A percentile compares a stretch with the other conserved stretches of the same genome.
Conservation (phyloP, 2,797 vertebrate genomes). For the Avahi laniger region DNA sequence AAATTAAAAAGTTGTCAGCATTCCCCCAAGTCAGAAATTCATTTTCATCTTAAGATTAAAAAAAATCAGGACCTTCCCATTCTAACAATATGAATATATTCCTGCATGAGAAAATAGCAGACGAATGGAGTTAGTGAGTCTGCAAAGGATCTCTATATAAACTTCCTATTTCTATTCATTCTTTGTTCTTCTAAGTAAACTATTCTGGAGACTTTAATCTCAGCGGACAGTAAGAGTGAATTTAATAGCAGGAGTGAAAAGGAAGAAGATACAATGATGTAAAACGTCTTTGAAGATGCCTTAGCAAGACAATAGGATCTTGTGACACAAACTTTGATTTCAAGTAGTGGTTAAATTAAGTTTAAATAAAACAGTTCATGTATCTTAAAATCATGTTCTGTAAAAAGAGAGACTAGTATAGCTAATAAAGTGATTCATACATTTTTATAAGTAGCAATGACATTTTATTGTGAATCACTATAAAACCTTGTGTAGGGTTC, state of each 20-base stretch:
- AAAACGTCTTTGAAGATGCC: slow-evolving; percentile 47
- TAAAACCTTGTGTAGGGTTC: neutral
- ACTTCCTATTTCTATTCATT: slow-evolving; percentile 42
- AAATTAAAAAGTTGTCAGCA: slow-evolving; percentile 62
- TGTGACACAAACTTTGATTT: slow-evolving; percentile 52
- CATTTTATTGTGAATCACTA: neutral
- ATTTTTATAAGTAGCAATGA: slow-evolving; percentile 9
- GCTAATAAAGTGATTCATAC: neutral
- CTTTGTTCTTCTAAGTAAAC: slow-evolving; percentile 38
- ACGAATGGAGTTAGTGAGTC: neutral
- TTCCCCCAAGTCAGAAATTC: slow-evolving; percentile 64
- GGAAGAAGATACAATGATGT: neutral
- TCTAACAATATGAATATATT: neutral
- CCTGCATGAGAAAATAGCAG: neutral
- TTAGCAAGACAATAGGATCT: slow-evolving; percentile 24
- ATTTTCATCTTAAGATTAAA: slow-evolving; percentile 33
- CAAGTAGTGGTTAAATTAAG: slow-evolving; percentile 47
- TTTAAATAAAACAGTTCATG: neutral
- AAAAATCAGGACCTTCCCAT: neutral
- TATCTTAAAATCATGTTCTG: neutral
- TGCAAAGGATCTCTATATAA: neutral
- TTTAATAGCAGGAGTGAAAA: slow-evolving; percentile 4
- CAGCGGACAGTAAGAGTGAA: slow-evolving; percentile 27
- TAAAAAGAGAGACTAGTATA: neutral
- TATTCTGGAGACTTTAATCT: slow-evolving; percentile 59